Evolutionary conservation across 2,888 invertebrate species (phyloP), one percentile per base, ranked within the genome.

Genomic region (Latrodectus hesperus): DNA sequence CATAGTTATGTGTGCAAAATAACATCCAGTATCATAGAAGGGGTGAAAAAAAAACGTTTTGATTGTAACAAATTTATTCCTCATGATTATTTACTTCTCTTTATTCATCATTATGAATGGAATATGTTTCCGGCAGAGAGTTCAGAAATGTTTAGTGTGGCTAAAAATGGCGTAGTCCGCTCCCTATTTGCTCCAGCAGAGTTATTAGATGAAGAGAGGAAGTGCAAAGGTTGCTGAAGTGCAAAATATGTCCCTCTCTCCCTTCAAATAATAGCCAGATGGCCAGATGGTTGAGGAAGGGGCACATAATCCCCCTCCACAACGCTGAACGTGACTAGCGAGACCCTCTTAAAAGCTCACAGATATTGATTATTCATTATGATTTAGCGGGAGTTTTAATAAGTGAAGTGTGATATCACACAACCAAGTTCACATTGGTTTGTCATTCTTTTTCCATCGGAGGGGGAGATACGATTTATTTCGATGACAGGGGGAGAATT

Each of bases 311-410:
- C 86, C 86, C 67, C 60, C 81, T 74, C 74, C 64, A 26, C 53
- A 65, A 81, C 73, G 60, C 73, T 71, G 73, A 65, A 76, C 17
- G 60, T 38, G 60, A 55, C 12, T 26, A 64, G 71, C 70, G 75
- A 60, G 60, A 86, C 80, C 38, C 81, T 76, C 75, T 51, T 71
- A 26, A 76, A 78, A 77, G 76, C 81, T 77, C 81, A 80, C 81
- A 87, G 82, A 87, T 87, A 87, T 87, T 87, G 86, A 87, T 87
- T 87, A 87, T 77, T 87, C 86, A 87, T 87, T 87, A 87, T 80
- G 86, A 87, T 86, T 38, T 75, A 75, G 49, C 53, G 78, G 65
- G 14, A 26, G 65, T 75, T 53, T 71, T 71, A 76, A 68, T 67
- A 79, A 85, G 74, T 68, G 70, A 74, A 85, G 84, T 75, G 84